A percentile compares a stretch with the other conserved stretches of the same genome.
Conservation (phyloP, 2,888 invertebrate species). For the Latheticus oryzae region DNA sequence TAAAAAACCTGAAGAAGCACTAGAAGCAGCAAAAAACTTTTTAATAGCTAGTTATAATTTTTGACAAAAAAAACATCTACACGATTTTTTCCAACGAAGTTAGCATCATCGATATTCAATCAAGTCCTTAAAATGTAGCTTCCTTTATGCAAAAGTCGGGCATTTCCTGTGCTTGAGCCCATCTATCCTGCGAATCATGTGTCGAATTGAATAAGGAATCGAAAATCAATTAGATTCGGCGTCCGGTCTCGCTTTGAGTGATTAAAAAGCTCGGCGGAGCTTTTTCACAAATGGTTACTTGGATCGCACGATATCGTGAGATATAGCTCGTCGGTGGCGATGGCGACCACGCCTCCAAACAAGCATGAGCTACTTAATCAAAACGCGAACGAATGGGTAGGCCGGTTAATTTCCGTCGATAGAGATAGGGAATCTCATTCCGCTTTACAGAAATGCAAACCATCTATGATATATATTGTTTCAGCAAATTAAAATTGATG, state of each 20-base stretch:
- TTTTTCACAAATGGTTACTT: slow-evolving; percentile 49
- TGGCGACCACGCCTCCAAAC: slow-evolving; percentile 38
- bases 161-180: no score
- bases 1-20: slow-evolving; percentile 15
- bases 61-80: no score
- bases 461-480: slow-evolving; percentile 49
- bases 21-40: slow-evolving; percentile 14
- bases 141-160: neutral
- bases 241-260: slow-evolving; percentile 48
- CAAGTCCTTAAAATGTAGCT: no score
- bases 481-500: slow-evolving; percentile 51
- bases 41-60: no score
- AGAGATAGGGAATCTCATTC: slow-evolving; percentile 45
- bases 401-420: slow-evolving; percentile 50
- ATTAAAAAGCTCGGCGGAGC: slow-evolving; percentile 49
- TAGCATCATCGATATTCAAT: no score
- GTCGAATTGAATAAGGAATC: slow-evolving; percentile 35
- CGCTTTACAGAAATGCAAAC: slow-evolving; percentile 47
- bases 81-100: no score
- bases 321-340: slow-evolving; percentile 42
- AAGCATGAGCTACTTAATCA: slow-evolving; percentile 46
- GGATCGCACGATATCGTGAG: slow-evolving; percentile 49
- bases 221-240: slow-evolving; percentile 51
- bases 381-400: slow-evolving; percentile 47
- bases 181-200: slow-evolving; percentile 23